Evolutionary conservation across 2,888 invertebrate species (phyloP), one percentile per base, ranked within the genome.

Genomic region (Pseudoips prasinana): DNA sequence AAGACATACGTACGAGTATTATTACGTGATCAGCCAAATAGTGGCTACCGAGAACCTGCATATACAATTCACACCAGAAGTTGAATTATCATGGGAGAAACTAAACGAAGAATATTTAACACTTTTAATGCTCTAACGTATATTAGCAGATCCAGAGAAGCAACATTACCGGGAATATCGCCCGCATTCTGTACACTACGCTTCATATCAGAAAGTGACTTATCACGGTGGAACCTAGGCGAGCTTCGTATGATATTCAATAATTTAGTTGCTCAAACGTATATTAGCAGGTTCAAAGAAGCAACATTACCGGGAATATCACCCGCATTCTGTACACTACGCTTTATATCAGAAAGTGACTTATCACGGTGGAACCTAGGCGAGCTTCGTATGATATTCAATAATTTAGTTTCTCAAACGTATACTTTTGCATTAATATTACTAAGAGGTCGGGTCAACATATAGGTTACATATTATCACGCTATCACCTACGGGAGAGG

Each of bases 171-270:
- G 11, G 1, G 37, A 61, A 27, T 22, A 0, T 6, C 8, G 0
- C 6, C 8, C 10, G 7, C 10, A 40, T 39, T 52, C 54, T 52
- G 40, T 36, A 24, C 40, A 43, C 45, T 44, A 45, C 50, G 40
- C 62, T 63, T 64, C 57, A 60, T 63, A 58, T 51, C 55, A 36
- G 42, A 48, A 49, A 47, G 44, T 43, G 51, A 54, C 51, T 59
- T 50, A 50, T 42, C 43, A 45, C 48, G 37, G 42, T 46, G 39
- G 39, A 37, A 54, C 37, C 34, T 46, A 32, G 25, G 29, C 23
- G 14, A 33, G 25, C 27, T 34, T 33, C 44, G 47, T 44, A 48
- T 44, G 49, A 32, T 33, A 34, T 44, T 33, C n/a, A n/a, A n/a
- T n/a, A n/a, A n/a, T n/a, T n/a, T n/a, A n/a, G n/a, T n/a, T n/a